These are phyloP conservation scores for Edolisoma coerulescens DNA, from an alignment of 2,113 vertebrate species.

Conservation along the genomic window DNA sequence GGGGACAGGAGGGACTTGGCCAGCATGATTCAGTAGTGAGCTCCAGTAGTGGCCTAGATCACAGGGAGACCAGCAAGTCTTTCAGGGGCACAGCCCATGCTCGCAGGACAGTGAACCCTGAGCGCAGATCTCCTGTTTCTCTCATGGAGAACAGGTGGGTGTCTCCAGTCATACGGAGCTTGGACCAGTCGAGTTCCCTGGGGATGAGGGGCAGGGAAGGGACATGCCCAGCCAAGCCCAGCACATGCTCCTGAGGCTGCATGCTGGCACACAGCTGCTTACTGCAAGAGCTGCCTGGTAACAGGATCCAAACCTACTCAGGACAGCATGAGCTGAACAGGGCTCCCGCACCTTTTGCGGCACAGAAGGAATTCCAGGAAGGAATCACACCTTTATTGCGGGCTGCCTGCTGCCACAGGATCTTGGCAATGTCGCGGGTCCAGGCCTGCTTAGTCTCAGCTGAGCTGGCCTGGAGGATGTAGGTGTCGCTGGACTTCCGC, in stretches of 20 bases:
- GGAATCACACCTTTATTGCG: constrained; percentile 87
- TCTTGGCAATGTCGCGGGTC: constrained; percentile 84
- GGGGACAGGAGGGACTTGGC: neutral
- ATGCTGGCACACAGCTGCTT: neutral
- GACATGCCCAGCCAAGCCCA: neutral
- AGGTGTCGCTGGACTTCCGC: constrained; percentile 82
- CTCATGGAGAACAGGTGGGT: neutral
- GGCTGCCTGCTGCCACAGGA: constrained; percentile 91
- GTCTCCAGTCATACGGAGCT: neutral
- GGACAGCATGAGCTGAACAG: constrained; percentile 28
- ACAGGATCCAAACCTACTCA: constrained; percentile 30
- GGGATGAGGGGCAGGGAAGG: neutral
- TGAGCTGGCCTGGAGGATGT: constrained; percentile 80
- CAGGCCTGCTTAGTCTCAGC: constrained; percentile 83
- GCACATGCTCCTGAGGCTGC: constrained; percentile 14
- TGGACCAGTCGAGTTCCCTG: neutral
- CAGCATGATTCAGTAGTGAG: neutral
- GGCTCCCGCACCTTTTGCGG: constrained; percentile 46
- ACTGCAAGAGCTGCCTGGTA: neutral
- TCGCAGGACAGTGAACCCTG: neutral
- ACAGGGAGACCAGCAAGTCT: neutral
- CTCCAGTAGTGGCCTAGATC: neutral
- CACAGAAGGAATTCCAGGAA: constrained; percentile 17
- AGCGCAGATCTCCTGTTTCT: neutral
- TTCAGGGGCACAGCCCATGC: too few species aligned